Evolutionary conservation across 2,113 vertebrate genomes (phyloP).

Genomic region (Octodon degus): DNA sequence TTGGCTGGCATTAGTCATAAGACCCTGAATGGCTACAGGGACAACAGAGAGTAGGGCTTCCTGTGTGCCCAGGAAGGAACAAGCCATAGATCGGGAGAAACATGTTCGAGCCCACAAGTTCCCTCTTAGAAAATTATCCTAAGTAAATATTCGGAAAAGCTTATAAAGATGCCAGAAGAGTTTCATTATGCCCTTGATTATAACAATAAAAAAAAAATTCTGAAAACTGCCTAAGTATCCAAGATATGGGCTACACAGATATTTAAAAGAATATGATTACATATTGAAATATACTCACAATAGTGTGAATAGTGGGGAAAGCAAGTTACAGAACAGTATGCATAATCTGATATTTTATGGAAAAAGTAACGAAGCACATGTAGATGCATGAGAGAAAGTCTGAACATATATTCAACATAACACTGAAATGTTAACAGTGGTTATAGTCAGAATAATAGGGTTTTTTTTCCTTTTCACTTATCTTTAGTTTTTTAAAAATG

Average conservation of each 20-base stretch:
- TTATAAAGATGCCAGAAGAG: not conserved
- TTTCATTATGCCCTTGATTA: not conserved
- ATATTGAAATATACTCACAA: slow-evolving; percentile 35
- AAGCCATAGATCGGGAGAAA: not conserved
- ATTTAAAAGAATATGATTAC: not conserved
- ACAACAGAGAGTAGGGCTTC: not conserved
- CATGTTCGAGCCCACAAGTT: not conserved
- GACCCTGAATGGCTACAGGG: not conserved
- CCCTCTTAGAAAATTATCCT: not conserved
- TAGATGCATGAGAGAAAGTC: not conserved
- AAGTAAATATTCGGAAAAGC: not conserved
- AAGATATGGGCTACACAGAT: not conserved
- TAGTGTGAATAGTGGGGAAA: not conserved
- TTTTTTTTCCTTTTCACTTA: slow-evolving; percentile 27
- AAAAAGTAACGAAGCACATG: slow-evolving; percentile 17
- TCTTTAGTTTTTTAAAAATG: not conserved
- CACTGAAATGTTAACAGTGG: slow-evolving; percentile 64
- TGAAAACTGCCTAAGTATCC: not conserved
- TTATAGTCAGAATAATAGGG: slow-evolving; percentile 42
- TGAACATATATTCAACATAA: not conserved
- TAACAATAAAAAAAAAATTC: not conserved
- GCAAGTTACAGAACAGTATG: not conserved
- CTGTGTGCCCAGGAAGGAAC: not conserved
- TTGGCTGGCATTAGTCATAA: not conserved
- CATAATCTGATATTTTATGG: not conserved